Evolutionary conservation across 2,797 vertebrate genomes (phyloP).

Genomic region (Chrosomus eos): DNA sequence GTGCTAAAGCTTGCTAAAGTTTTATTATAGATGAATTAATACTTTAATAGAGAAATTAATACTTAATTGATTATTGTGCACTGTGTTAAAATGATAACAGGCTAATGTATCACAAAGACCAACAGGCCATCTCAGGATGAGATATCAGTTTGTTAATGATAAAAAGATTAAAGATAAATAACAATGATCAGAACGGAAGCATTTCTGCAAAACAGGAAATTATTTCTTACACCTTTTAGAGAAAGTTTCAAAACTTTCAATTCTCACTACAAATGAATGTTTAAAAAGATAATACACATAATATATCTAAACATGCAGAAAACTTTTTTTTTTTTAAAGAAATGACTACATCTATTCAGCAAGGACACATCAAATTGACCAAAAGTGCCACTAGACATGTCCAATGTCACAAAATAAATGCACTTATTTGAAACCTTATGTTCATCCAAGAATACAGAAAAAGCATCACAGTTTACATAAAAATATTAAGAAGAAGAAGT

Average conservation of each 20-base stretch:
- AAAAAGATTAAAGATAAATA: background rate
- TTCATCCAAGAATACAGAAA: too few species aligned
- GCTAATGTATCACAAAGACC: background rate
- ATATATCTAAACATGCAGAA: background rate
- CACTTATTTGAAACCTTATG: background rate
- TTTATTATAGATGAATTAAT: background rate
- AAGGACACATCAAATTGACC: too few species aligned
- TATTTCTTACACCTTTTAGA: background rate
- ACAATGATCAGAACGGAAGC: background rate
- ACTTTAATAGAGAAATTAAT: background rate
- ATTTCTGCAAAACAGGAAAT: slow-evolving; percentile 26
- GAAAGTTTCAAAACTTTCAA: background rate
- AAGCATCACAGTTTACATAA: too few species aligned
- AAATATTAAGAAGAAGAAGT: too few species aligned
- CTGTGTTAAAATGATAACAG: background rate
- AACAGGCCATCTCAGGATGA: background rate
- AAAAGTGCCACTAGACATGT: too few species aligned
- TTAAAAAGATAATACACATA: background rate
- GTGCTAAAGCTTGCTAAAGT: background rate
- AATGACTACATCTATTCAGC: too few species aligned
- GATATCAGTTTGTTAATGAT: background rate
- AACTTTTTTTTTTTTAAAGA: background rate
- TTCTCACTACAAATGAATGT: background rate
- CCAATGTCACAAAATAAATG: background rate
- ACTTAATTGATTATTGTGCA: background rate